These are phyloP conservation scores for Ramazzottius varieornatus DNA, from an alignment of 2,888 invertebrate species.

Conservation along the genomic window DNA sequence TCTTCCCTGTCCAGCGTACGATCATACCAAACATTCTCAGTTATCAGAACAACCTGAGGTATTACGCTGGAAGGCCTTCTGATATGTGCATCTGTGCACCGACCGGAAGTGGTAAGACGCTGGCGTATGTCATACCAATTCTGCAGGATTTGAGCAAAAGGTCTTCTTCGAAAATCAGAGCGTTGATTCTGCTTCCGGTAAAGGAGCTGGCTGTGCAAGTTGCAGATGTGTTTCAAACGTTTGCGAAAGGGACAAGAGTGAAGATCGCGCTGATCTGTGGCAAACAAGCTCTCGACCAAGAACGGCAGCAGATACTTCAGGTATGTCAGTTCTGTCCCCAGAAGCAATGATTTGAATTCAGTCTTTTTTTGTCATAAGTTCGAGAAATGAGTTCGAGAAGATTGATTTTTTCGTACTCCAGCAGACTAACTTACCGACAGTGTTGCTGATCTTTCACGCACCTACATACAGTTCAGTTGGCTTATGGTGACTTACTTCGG, in stretches of 20 bases:
- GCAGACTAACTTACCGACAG: too few relatives aligned
- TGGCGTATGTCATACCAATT: slow-evolving; percentile 73
- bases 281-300: slow-evolving; percentile 28
- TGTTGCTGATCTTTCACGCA: too few relatives aligned
- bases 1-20: slow-evolving; percentile 16
- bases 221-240: slow-evolving; percentile 43
- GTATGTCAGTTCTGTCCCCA: too few relatives aligned
- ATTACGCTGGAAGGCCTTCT: slow-evolving; percentile 33
- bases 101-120: slow-evolving; percentile 87
- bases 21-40: slow-evolving; percentile 19
- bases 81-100: slow-evolving; percentile 90
- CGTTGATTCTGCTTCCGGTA: slow-evolving; percentile 70
- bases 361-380: too few relatives aligned
- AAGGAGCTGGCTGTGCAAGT: slow-evolving; percentile 73
- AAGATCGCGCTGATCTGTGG: slow-evolving; percentile 40
- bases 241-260: slow-evolving; percentile 26
- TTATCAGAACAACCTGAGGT: slow-evolving; percentile 6
- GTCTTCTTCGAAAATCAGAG: slow-evolving; percentile 40
- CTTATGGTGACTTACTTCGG: too few relatives aligned
- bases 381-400: too few relatives aligned
- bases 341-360: too few relatives aligned
- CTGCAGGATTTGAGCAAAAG: slow-evolving; percentile 41
- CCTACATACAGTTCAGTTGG: too few relatives aligned
- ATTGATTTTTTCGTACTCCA: too few relatives aligned
- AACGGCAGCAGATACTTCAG: slow-evolving; percentile 17